These are phyloP conservation scores for Drosophila ogumai DNA, from an alignment of 1,140 invertebrate species.

Conservation along the genomic window DNA sequence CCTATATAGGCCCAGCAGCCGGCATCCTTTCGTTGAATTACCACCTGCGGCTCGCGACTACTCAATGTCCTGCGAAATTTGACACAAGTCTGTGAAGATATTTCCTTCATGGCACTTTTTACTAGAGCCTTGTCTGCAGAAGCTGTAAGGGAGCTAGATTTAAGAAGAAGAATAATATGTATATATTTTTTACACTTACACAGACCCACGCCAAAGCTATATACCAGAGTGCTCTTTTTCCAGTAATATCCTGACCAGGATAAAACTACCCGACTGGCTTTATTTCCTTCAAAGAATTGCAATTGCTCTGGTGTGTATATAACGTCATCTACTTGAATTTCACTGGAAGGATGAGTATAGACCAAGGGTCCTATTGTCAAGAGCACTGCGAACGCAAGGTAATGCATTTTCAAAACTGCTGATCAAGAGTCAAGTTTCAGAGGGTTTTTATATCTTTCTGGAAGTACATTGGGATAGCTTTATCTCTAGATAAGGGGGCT, in stretches of 20 bases:
- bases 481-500: neutral
- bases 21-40: constrained; percentile 67
- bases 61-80: constrained; percentile 33
- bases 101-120: constrained; percentile 32
- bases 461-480: neutral
- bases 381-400: neutral
- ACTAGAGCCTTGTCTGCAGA: neutral
- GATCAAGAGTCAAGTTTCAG: neutral
- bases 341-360: neutral
- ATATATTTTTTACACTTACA: constrained; percentile 16
- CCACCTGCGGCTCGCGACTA: constrained; percentile 42
- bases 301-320: constrained; percentile 22
- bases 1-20: constrained; percentile 86
- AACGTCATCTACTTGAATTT: constrained; percentile 28
- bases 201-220: constrained; percentile 35
- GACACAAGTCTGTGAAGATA: constrained; percentile 41
- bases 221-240: constrained; percentile 42
- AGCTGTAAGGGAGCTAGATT: neutral
- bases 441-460: constrained; percentile 6
- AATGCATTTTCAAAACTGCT: constrained; percentile 11
- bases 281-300: constrained; percentile 6
- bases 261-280: neutral
- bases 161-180: neutral
- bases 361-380: neutral
- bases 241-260: constrained; percentile 44